Base-by-base conservation (phyloP, 2,888 invertebrate genomes). In the Brachycybe producta region DNA sequence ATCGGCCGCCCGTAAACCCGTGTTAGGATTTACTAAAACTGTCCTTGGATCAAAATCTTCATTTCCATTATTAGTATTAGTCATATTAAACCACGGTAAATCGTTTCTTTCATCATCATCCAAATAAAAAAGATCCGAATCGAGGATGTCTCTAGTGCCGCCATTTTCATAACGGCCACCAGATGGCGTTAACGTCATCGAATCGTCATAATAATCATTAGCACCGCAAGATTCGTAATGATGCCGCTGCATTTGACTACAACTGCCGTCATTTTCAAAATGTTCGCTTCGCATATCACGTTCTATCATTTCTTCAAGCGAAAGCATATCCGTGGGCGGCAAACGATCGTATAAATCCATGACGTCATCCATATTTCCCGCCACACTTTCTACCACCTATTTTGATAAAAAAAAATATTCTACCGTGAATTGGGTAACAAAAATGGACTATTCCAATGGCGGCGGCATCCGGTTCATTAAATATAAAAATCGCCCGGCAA, bases 21-120 rank as follows among this genome's bases (percentile, higher is more conserved):
- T 84, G 62, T 85, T 87, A 3, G 90, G 90, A 70, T 90, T 88
- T 4, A 90, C 90, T 77, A 88, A 80, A 56, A 84, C 79, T 13
- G 80, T 79, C 54, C 78, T 78, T 36, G 80, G 80, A 63, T 75
- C 77, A 58, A 79, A 72, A 64, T 80, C 81, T 59, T 80, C 67
- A 63, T 78, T 77, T 62, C 79, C 77, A 59, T 27, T 27, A 3
- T 7, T 23, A 2, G 26, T 24, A 8, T 11, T 11, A 30, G 32
- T 11, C 3, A 3, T 41, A 15, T 11, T 26, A 15, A 27, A 42
- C 42, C 42, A 42, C 39, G 39, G 5, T 17, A 42, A n/a, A 26
- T 42, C 17, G 4, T 27, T 23, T n/a, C n/a, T n/a, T n/a, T n/a
- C n/a, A 3, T 26, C 19, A 26, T 27, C 42, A 27, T 19, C 8